Evolutionary conservation across 2,888 invertebrate species (phyloP), one percentile per base, ranked within the genome.

Genomic region (Halocaridina rubra): DNA sequence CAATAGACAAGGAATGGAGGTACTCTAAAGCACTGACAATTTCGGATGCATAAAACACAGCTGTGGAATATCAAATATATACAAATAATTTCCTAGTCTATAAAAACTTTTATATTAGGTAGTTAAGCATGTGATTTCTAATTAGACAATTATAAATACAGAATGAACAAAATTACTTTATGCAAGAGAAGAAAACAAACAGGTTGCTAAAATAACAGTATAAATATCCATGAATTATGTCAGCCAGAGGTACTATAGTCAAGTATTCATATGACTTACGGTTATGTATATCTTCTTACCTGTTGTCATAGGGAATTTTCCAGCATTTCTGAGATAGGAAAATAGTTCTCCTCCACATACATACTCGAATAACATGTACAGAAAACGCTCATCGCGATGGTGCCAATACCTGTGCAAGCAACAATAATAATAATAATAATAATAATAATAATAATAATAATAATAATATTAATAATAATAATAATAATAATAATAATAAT

Each of bases 301-400:
- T 89, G 96, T 95, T 89, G 95, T 94, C 78, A 91, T 91, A 64
- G 91, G 91, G 92, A 98, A 98, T 90, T 96, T 93, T 88, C 98
- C 97, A 46, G 96, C 96, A 90, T 96, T 97, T 89, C 98, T 93
- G 88, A 99, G 92, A 91, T 98, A 98, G 8, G 98, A 97, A 92
- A 99, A 99, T 30, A 99, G 93, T 91, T 99, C 99, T 10, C 99
- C 99, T 13, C 99, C 98, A 89, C 97, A 96, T 1, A 98, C 96
- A 91, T 97, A 99, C 91, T 99, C 98, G 91, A 99, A 95, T 85
- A 98, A 93, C 98, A 99, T 98, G 92, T 98, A 99, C 88, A 99
- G 94, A 91, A 96, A 96, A 80, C 94, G 94, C 89, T 95, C 94
- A 91, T 98, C 98, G 90, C 96, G 95, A 90, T 96, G 95, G 90